A percentile compares a stretch with the other conserved stretches of the same genome.
Evolutionary conservation across 2,113 vertebrate species (phyloP).

Genomic region (Microcebus tavaratra): DNA sequence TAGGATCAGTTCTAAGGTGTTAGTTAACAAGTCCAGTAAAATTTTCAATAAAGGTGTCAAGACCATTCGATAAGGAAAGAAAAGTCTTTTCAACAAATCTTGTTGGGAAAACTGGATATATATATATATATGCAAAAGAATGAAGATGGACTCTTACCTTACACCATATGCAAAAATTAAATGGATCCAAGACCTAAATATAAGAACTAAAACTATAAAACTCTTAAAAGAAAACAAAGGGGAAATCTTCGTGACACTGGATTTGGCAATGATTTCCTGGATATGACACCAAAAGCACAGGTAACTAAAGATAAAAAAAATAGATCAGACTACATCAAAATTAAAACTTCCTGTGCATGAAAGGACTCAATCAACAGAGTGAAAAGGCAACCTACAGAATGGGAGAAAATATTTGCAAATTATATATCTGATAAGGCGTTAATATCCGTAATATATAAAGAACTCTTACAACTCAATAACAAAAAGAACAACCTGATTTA

Average conservation of each 20-base stretch:
- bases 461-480: neutral
- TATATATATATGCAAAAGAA: neutral
- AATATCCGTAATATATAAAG: neutral
- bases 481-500: neutral
- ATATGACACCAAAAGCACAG: neutral
- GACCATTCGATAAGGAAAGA: neutral
- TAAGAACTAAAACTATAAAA: conserved; percentile 7
- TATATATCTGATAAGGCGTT: neutral
- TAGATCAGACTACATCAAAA: neutral
- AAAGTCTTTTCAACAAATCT: neutral
- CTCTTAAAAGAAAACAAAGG: neutral
- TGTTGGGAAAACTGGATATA: neutral
- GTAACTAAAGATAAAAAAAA: neutral
- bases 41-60: neutral
- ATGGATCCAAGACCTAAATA: neutral
- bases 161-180: neutral
- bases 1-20: neutral
- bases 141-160: neutral
- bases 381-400: neutral
- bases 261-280: neutral
- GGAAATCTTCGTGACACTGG: neutral
- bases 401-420: neutral
- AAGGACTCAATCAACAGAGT: neutral
- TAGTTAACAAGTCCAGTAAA: neutral
- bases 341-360: neutral